Evolutionary conservation across 2,888 invertebrate species (phyloP).

Genomic region (Nematopogon swammerdamellus): DNA sequence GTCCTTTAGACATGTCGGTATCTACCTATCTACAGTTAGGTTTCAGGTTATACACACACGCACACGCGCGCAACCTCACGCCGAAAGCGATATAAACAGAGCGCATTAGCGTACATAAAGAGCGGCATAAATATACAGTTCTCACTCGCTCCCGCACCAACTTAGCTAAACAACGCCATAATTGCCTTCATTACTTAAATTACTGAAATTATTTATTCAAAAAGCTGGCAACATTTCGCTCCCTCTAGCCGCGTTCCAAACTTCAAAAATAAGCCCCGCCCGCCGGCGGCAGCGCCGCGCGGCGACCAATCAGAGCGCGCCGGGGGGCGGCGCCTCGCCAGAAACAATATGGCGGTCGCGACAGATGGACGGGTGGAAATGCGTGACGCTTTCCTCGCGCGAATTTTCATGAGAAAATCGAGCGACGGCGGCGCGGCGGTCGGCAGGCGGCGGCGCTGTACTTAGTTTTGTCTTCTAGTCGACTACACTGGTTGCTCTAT

Average conservation of each 20-base stretch:
- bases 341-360: slow-evolving; percentile 44
- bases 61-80: background rate
- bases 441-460: no score
- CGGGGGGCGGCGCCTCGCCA: slow-evolving; percentile 31
- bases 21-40: no score
- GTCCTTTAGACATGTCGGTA: background rate
- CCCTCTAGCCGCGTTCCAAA: background rate
- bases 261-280: background rate
- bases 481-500: no score
- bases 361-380: background rate
- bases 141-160: slow-evolving; percentile 51
- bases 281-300: background rate
- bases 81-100: background rate
- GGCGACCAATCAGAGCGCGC: background rate
- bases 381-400: background rate
- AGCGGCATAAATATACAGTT: slow-evolving; percentile 56
- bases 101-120: slow-evolving; percentile 57
- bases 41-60: background rate
- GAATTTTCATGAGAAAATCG: background rate
- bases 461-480: no score
- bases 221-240: slow-evolving; percentile 52
- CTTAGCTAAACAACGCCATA: slow-evolving; percentile 59
- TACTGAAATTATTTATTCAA: slow-evolving; percentile 59
- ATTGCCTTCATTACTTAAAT: slow-evolving; percentile 59
- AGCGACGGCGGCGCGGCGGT: background rate